Conservation (phyloP, 1,140 invertebrate species). For the Drosophila sproati region DNA sequence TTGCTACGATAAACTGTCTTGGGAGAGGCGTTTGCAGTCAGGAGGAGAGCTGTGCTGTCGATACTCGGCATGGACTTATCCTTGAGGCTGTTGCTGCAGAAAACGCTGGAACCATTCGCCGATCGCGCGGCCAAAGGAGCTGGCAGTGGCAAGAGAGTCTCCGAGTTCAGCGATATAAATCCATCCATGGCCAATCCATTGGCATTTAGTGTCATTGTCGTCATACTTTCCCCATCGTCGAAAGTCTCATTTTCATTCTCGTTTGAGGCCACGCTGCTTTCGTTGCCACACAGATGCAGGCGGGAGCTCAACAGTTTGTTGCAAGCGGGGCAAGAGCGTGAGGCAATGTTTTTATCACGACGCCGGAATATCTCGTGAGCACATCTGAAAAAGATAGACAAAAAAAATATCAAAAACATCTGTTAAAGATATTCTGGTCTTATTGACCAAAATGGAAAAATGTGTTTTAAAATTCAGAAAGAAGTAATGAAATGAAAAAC, state of each 20-base stretch:
- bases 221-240: constrained; percentile 42
- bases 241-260: constrained; percentile 41
- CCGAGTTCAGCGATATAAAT: constrained; percentile 39
- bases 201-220: constrained; percentile 36
- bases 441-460: too few species aligned
- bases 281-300: constrained; percentile 79
- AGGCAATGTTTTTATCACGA: constrained; percentile 87
- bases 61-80: constrained; percentile 46
- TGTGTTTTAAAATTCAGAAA: too few species aligned
- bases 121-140: neutral
- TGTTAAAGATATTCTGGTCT: too few species aligned
- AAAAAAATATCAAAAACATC: neutral
- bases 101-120: constrained; percentile 17
- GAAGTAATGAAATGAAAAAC: neutral
- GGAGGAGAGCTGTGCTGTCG: constrained; percentile 50
- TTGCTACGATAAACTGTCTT: constrained; percentile 74
- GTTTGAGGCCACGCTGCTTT: constrained; percentile 8
- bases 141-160: constrained; percentile 39
- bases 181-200: constrained; percentile 46
- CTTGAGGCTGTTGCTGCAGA: constrained; percentile 49
- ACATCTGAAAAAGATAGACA: constrained; percentile 85
- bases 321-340: constrained; percentile 87
- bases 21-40: constrained; percentile 44
- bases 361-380: constrained; percentile 89
- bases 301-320: constrained; percentile 88